Base-by-base conservation (phyloP, 2,888 invertebrate genomes). In the Ctenicera cuprea region DNA sequence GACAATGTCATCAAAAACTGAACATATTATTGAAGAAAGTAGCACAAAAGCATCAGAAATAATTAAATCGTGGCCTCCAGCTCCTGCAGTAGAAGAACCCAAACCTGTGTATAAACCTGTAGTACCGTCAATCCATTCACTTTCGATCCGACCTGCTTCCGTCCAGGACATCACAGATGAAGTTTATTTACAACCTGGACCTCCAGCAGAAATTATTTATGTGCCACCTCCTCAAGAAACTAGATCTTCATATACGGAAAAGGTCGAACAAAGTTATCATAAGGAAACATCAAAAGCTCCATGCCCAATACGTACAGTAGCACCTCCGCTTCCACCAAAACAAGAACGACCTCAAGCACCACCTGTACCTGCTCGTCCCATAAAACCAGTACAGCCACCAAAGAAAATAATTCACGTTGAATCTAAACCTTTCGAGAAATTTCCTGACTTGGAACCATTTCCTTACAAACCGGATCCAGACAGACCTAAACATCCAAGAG, bases 181-280 rank as follows among this genome's bases (percentile, higher is more conserved):
- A 78, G 86, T 91, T 3, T 86, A 88, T 76, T 82, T 93, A n/a
- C 89, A 91, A 82, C 93, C 92, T 0, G 93, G 92, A 3, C 88
- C 92, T 11, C 91, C 92, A 3, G 92, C 93, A 14, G 92, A 92
- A 86, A 91, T 93, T 8, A 91, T 89, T 48, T 93, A 89, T 83
- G 90, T 91, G 0, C 89, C 90, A 30, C 88, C 90, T 8, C 88
- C 89, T 0, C 80, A 84, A 22, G 82, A 85, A 41, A 83, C 89
- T 59, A 87, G 88, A n/a, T 89, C 87, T 71, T 90, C 90, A 1
- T 80, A 90, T 5, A 48, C 18, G 20, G 8, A 48, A 48, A 48
- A 3, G 3, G 48, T 48, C 3, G 90, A 90, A 77, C 88, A 87
- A 80, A 89, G 88, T 77, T 77, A 89, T 3, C 86, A 88, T 20